These are phyloP conservation scores for Xylophagus ater DNA, from an alignment of 2,888 invertebrate genomes.

Conservation along the genomic window DNA sequence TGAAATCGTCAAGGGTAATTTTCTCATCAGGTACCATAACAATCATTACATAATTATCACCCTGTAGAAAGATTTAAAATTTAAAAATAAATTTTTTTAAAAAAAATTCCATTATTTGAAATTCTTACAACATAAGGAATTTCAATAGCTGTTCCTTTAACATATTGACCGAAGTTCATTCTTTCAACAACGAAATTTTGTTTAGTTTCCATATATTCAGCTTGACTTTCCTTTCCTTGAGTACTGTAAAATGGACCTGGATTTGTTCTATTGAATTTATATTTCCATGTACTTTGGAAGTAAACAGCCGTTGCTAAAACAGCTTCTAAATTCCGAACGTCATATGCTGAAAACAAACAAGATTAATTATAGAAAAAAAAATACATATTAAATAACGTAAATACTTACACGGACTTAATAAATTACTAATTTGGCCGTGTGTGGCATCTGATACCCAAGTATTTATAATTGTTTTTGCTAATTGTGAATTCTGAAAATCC, in stretches of 20 bases:
- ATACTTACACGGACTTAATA: conserved; percentile 42
- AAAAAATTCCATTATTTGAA: neutral
- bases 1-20: conserved; percentile 28
- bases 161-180: conserved; percentile 42
- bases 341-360: conserved; percentile 10
- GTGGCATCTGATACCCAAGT: conserved; percentile 48
- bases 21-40: conserved; percentile 39
- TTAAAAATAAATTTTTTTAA: neutral
- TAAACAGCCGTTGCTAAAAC: conserved; percentile 22
- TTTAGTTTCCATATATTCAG: conserved; percentile 25
- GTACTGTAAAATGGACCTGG: conserved; percentile 47
- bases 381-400: neutral
- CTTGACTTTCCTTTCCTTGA: conserved; percentile 38
- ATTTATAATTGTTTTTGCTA: conserved; percentile 44
- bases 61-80: conserved; percentile 31
- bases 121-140: conserved; percentile 55
- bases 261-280: conserved; percentile 14
- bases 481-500: conserved; percentile 41
- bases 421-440: conserved; percentile 43
- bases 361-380: neutral
- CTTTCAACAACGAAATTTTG: conserved; percentile 12
- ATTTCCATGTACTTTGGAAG: conserved; percentile 23
- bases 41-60: conserved; percentile 41
- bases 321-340: conserved; percentile 13
- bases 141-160: conserved; percentile 53